Evolutionary conservation across 2,888 invertebrate species (phyloP).

Genomic region (Lamellibrachia columna): DNA sequence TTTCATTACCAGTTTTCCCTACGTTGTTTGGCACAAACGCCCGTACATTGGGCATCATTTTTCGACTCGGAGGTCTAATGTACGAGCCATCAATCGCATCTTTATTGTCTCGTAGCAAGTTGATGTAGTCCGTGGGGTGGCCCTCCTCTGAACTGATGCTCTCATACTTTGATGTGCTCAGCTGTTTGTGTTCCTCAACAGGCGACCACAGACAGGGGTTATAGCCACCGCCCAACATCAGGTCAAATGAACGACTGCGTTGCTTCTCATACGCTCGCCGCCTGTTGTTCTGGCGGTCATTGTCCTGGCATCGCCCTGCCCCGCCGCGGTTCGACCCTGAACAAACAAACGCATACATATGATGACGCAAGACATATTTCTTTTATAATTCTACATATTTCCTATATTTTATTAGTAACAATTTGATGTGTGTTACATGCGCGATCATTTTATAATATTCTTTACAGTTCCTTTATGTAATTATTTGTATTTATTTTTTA

Average conservation of each 20-base stretch:
- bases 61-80: background rate
- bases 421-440: background rate
- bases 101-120: background rate
- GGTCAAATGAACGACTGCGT: slow-evolving; percentile 22
- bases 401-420: background rate
- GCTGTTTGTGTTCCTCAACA: slow-evolving; percentile 10
- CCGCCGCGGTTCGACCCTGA: background rate
- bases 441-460: too few relatives aligned
- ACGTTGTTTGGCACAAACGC: background rate
- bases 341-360: background rate
- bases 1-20: background rate
- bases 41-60: background rate
- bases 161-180: slow-evolving; percentile 18
- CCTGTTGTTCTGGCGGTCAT: background rate
- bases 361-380: background rate
- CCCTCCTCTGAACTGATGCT: slow-evolving; percentile 13
- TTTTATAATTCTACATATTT: background rate
- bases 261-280: slow-evolving; percentile 19
- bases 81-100: background rate
- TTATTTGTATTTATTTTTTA: background rate
- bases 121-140: slow-evolving; percentile 1
- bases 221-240: slow-evolving; percentile 13
- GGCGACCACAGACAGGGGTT: slow-evolving; percentile 24
- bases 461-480: background rate
- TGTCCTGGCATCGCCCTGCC: slow-evolving; percentile 3